Conservation (phyloP, 2,113 vertebrate genomes). For the Mormyrus iriodes region DNA sequence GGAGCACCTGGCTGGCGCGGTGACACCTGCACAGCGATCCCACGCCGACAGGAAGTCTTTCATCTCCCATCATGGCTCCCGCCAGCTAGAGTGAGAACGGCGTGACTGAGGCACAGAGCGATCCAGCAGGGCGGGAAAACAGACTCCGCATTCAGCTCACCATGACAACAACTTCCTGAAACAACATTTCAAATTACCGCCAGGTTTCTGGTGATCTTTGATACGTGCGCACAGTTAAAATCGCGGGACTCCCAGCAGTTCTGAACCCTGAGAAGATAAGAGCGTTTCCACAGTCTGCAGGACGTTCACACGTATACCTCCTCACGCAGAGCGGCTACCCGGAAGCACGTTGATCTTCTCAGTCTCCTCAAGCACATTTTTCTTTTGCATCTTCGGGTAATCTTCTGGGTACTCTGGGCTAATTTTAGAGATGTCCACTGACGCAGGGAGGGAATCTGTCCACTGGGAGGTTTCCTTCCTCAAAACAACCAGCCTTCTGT, state of each 20-base stretch:
- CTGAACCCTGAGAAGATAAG: neutral
- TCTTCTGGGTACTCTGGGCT: constrained; percentile 85
- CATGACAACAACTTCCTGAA: neutral
- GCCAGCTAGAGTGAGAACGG: constrained; percentile 91
- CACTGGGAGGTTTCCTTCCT: constrained; percentile 88
- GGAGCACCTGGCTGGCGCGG: constrained; percentile 88
- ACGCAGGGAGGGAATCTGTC: constrained; percentile 75
- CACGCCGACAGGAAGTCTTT: constrained; percentile 86
- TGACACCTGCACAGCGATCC: constrained; percentile 83
- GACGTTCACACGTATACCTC: constrained; percentile 56
- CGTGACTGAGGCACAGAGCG: constrained; percentile 83
- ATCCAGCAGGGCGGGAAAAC: neutral
- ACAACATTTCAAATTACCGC: neutral
- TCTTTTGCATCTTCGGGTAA: constrained; percentile 84
- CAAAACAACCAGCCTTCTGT: constrained; percentile 90
- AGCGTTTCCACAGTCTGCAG: neutral
- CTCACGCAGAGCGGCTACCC: constrained; percentile 87
- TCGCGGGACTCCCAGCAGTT: neutral
- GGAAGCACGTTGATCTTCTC: constrained; percentile 87
- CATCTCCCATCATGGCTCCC: constrained; percentile 90
- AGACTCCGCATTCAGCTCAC: neutral
- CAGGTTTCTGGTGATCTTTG: neutral
- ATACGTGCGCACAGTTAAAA: neutral
- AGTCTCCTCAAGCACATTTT: constrained; percentile 77
- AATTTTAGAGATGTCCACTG: constrained; percentile 80